A percentile compares a stretch with the other conserved stretches of the same genome.
phyloP scores from a whole-genome alignment of 2,888 invertebrate genomes.

The Caenorhabditis sp. region DNA sequence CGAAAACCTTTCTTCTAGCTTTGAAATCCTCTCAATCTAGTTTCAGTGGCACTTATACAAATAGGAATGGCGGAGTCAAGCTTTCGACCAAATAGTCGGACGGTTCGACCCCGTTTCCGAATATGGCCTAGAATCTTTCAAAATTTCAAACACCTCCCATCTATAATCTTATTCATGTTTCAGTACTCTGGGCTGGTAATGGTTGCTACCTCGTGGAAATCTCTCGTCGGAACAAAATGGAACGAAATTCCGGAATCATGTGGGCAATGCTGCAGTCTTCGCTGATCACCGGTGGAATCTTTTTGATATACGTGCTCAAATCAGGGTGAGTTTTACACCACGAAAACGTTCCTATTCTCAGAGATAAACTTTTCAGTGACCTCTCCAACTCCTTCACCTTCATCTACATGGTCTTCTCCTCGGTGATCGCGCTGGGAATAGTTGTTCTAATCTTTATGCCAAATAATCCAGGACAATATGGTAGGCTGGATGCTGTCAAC shows the following conservation, averaged over 20 bases:
- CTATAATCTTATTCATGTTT: too few species aligned
- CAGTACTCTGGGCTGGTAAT: slow-evolving; percentile 75
- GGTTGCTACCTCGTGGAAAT: slow-evolving; percentile 67
- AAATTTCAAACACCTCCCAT: too few species aligned
- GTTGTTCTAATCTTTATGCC: slow-evolving; percentile 62
- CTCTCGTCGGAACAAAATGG: slow-evolving; percentile 67
- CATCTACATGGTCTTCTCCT: slow-evolving; percentile 67
- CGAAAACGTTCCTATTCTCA: too few species aligned
- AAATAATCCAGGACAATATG: slow-evolving; percentile 36
- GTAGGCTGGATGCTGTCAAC: slow-evolving; percentile 14
- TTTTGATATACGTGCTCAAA: slow-evolving; percentile 46
- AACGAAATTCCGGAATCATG: slow-evolving; percentile 72
- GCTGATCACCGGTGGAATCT: slow-evolving; percentile 66
- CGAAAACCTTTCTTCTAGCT: too few species aligned
- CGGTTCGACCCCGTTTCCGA: too few species aligned
- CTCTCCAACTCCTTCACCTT: slow-evolving; percentile 57
- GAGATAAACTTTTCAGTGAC: slow-evolving; percentile 57
- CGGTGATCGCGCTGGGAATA: slow-evolving; percentile 60
- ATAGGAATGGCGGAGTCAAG: too few species aligned
- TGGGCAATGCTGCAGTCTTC: slow-evolving; percentile 76
- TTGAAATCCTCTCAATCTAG: too few species aligned
- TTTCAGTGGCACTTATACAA: too few species aligned
- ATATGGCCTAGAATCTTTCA: too few species aligned
- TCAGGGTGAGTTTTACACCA: slow-evolving; percentile 53
- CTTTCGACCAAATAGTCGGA: too few species aligned